Base-by-base conservation (phyloP, 2,113 vertebrate genomes). In the Ciconia boyciana region DNA sequence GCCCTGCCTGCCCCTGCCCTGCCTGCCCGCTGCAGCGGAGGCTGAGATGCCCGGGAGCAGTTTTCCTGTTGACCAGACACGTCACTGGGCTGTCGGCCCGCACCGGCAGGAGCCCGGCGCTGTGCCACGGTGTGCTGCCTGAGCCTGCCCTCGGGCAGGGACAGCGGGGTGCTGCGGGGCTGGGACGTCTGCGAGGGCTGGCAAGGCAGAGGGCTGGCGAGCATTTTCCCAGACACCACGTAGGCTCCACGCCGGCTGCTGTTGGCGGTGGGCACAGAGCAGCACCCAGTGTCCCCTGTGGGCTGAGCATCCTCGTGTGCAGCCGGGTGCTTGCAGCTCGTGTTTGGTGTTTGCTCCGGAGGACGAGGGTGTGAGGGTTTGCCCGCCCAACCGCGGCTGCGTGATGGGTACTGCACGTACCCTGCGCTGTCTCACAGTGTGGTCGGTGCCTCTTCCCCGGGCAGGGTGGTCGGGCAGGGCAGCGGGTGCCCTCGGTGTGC, bases 371-470 rank as follows among this genome's bases (percentile, higher is more conserved):
- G n/a, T 6, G 79, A 44, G 52, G 44, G 28, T 32, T 65, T 54
- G 48, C 9, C 43, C 9, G 2, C 20, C 12, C 14, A 17, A 6
- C 17, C 6, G 41, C 10, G 7, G 69, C 57, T 44, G 58, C 8
- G 1, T 1, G 2, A 58, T 1, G 13, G 10, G 58, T 60, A 32
- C 74, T 8, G 15, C 32, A 1, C 1, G 0, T 36, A 18, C 62
- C 32, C 32, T 18, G 29, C 0, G 16, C 65, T 39, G 39, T 52
- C 57, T 71, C 9, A 2, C 49, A n/a, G 54, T 0, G 1, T 20
- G 61, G 9, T 49, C 6, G 0, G 48, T 69, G 28, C 36, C 36
- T 26, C 43, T 29, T 87, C 10, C n/a, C 43, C 1, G 0, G 32
- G 52, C 29, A 29, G 34, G 22, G 61, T 34, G 24, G n/a, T 16